Base-by-base conservation (phyloP, 2,888 invertebrate species). In the Germaria angustata region DNA sequence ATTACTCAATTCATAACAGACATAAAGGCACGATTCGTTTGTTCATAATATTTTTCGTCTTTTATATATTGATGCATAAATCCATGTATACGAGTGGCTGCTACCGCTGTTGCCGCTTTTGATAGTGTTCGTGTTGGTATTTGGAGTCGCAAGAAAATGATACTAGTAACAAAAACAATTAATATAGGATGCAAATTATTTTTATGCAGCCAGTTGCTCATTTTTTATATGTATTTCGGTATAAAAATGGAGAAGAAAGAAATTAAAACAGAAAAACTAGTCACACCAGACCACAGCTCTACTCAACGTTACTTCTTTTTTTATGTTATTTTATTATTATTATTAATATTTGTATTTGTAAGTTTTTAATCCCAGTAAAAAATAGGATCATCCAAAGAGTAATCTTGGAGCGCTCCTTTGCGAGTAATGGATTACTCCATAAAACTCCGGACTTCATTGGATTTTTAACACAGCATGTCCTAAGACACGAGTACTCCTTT, bases 1-100 rank as follows among this genome's bases (percentile, higher is more conserved):
- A 75, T 81, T 82, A 79, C 68, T 57, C 75, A 79, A 75, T 82
- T 65, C 57, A 51, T 79, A 51, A 79, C 73, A 79, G 75, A 75
- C 81, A 65, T 57, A 20, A 24, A 69, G 81, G 78, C 81, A 78
- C 41, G 69, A 73, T 28, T 69, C 46, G 49, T 66, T 69, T 39
- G 32, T 69, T 76, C 46, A 71, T 55, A 22, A 39, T 13, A 51
- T 59, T 44, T 17, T 66, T 36, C 15, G 53, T 36, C 34, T 24
- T 53, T 55, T 36, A 9, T 39, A 41, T 65, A 28, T 44, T 49
- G n/a, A 34, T 49, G 49, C 39, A 68, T 63, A 57, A 46, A 55
- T 65, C 55, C 32, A 46, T n/a, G n/a, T n/a, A n/a, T 36, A 55
- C 41, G 9, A 53, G 44, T 32, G 6, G 11, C 61, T n/a, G n/a